These are phyloP conservation scores for Spinibarbus caldwelli DNA, from an alignment of 2,797 vertebrate species.

Conservation along the genomic window DNA sequence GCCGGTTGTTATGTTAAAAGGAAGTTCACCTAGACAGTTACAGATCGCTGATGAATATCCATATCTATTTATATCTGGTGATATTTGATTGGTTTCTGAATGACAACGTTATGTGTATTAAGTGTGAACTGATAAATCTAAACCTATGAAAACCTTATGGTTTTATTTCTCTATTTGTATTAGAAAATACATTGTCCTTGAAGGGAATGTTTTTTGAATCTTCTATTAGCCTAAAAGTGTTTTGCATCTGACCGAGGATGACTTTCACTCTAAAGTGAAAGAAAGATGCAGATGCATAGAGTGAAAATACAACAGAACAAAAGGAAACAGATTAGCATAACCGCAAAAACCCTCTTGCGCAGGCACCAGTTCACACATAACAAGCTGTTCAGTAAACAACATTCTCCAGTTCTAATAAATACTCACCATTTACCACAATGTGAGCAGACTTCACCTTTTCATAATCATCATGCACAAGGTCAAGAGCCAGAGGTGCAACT, in stretches of 20 bases:
- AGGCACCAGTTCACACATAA: constrained; percentile 5
- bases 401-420: not conserved
- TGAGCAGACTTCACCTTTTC: not conserved
- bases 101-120: not conserved
- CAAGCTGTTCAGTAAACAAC: constrained; percentile 7
- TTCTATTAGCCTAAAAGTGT: not conserved
- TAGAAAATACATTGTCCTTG: not conserved
- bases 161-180: not conserved
- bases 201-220: not conserved
- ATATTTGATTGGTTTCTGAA: not conserved
- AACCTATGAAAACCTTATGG: not conserved
- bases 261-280: constrained; percentile 1
- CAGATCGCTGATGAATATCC: not conserved
- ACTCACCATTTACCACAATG: not conserved
- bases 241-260: not conserved
- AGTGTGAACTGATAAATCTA: not conserved
- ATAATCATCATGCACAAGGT: not conserved
- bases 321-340: constrained; percentile 45
- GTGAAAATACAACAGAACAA: constrained; percentile 19
- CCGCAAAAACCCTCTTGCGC: constrained; percentile 27
- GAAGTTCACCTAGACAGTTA: not conserved
- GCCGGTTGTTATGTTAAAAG: not conserved
- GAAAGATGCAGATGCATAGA: constrained; percentile 28
- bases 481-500: constrained; percentile 9
- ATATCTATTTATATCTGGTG: not conserved